Evolutionary conservation across 2,888 invertebrate genomes (phyloP), one percentile per base, ranked within the genome.

Genomic region (Arctia plantaginis): DNA sequence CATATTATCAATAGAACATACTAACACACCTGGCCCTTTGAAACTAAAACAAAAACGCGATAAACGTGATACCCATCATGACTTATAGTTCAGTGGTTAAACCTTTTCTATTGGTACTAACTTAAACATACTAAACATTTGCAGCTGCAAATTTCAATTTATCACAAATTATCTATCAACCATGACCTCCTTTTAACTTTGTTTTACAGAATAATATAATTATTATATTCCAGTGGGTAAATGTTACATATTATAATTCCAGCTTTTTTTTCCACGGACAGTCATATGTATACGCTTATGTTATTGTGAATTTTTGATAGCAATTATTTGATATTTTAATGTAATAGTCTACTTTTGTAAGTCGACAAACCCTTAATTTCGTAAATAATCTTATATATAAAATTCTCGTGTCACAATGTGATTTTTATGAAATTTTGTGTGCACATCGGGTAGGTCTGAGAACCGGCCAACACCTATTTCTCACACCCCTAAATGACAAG

Each of bases 1-100:
- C 99, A 99, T 99, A 93, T 99, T 99, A 93, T 99, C 99, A 84
- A 99, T 99, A 27, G 99, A 99, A 90, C 99, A 99, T n/a, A 99
- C 99, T 71, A 99, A 94, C 1, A 99, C 99, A 33, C 99, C 99
- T 0, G 99, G 98, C 0, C 99, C 99, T 92, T 98, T 98, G 93
- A 99, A 99, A 92, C 98, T 98, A 87, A 66, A 80, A 71, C 76
- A 13, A 78, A 74, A 62, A 84, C 87, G 71, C 7, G 13, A 7
- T 20, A 0, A 7, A 3, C 1, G 7, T 7, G 6, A 0, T 27
- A 30, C 12, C 70, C 70, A 62, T 72, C 70, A 75, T 72, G 72
- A 70, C 72, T 69, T 75, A 75, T 18, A 3, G 1, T 44, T 44
- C 12, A 4, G 20, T 47, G 8, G 41, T 8, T 41, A 41, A 41